Base-by-base conservation (phyloP, 2,113 vertebrate genomes). In the Aythya baeri region DNA sequence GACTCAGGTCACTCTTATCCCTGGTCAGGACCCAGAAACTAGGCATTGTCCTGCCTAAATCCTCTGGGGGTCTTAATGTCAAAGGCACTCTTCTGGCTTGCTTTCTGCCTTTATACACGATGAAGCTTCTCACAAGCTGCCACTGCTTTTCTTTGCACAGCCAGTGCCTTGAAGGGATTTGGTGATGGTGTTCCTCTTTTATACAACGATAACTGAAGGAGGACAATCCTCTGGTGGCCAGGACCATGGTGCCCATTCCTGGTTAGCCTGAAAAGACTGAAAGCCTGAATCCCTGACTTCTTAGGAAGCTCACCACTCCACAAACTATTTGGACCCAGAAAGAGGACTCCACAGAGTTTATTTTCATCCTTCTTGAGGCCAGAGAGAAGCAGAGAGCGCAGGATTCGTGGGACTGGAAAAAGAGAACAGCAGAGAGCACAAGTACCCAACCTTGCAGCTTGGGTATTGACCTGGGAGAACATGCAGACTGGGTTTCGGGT, bases 371-470 rank as follows among this genome's bases (percentile, higher is more conserved):
- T 14, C 27, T 80, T 11, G 3, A 94, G 70, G 46, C 9, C 27
- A 62, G 38, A 0, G 2, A 65, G 66, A 7, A 95, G 50, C 31
- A 5, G 11, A 83, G 41, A 44, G 23, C 4, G 6, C 18, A 0
- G 0, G 31, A 80, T 83, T 83, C 5, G 1, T 63, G n/a, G 50
- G 54, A 77, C 72, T 73, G 67, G 50, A 83, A 89, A 63, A 86
- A 89, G 34, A 82, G 49, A 84, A 41, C 4, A 22, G 38, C 27
- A 43, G 38, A 25, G 72, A 58, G 11, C 9, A 27, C 17, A 13
- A 67, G 17, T 67, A 46, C 4, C 1, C 27, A 95, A 62, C 36
- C 41, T 80, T 2, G 1, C 84, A 85, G 52, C 0, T 0, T 0
- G 14, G 13, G 31, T 74, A 46, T 29, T 83, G 91, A 96, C 84